Conservation (phyloP, 2,113 vertebrate species). For the Malurus cyaneus region DNA sequence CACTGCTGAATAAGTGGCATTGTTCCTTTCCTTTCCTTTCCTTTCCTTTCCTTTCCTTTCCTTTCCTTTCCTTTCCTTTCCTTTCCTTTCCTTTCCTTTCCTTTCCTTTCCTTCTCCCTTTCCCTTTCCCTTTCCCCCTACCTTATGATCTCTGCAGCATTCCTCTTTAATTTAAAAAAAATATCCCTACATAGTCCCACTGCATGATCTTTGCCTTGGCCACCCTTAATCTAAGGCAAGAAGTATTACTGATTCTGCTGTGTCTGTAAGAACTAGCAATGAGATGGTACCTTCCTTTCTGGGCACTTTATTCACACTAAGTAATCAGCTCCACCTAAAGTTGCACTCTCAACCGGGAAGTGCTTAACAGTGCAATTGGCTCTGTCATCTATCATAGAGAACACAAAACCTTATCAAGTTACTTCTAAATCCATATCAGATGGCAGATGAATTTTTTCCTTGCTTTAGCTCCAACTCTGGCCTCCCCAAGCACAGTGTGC, state of each 20-base stretch:
- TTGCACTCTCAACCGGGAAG: neutral
- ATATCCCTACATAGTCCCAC: neutral
- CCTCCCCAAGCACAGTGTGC: neutral
- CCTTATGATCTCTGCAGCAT: neutral
- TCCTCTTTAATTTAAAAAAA: neutral
- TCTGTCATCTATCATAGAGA: neutral
- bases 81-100: neutral
- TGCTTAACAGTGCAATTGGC: neutral
- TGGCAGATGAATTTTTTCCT: neutral
- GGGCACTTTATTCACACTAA: neutral
- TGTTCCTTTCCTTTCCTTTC: neutral
- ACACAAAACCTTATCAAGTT: neutral
- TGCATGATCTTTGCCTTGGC: neutral
- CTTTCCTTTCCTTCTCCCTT: neutral
- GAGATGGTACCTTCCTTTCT: neutral
- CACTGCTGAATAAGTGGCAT: neutral
- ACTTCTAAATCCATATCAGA: neutral
- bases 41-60: neutral
- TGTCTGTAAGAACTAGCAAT: neutral
- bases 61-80: neutral
- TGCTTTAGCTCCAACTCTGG: fast-evolving
- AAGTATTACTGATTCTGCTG: neutral
- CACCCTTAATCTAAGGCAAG: neutral
- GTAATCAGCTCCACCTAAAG: neutral
- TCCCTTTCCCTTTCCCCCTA: neutral